phyloP scores from a whole-genome alignment of 2,113 vertebrate species.

The Gadus chalcogrammus region DNA sequence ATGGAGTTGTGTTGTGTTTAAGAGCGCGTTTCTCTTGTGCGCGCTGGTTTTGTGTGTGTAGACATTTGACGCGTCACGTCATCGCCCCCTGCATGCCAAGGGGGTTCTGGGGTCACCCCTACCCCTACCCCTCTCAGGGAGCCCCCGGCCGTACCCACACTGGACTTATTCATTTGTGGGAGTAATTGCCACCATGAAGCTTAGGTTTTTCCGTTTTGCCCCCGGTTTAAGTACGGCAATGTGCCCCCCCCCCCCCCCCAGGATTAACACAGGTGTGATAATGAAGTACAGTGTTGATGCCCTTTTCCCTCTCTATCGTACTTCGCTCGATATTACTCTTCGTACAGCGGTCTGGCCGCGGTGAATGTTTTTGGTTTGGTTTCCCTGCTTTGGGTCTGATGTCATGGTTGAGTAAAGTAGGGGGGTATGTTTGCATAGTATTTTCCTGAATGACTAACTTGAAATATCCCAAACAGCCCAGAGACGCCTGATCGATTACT shows the following conservation, averaged over 20 bases:
- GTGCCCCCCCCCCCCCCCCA: background rate
- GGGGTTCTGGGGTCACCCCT: conserved; percentile 43
- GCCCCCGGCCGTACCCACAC: conserved; percentile 55
- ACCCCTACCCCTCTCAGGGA: conserved; percentile 46
- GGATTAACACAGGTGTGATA: conserved; percentile 29
- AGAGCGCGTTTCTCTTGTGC: conserved; percentile 34
- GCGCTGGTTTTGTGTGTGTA: conserved; percentile 37
- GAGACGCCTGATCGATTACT: no score
- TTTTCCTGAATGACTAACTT: no score
- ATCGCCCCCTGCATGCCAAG: conserved; percentile 43
- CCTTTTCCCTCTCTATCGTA: conserved; percentile 22
- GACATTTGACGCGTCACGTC: conserved; percentile 68
- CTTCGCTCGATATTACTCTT: conserved; percentile 41
- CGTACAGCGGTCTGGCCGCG: conserved; percentile 45
- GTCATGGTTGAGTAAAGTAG: conserved; percentile 46
- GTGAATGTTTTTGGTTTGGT: conserved; percentile 37
- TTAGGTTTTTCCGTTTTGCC: conserved; percentile 47
- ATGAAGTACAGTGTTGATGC: conserved; percentile 40
- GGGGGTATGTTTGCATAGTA: no score
- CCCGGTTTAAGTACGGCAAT: conserved; percentile 19
- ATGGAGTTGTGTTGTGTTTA: conserved; percentile 4
- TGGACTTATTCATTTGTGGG: conserved; percentile 61
- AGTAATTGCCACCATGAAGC: conserved; percentile 52
- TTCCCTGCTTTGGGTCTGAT: conserved; percentile 26
- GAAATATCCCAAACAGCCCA: no score